A percentile compares a stretch with the other conserved stretches of the same genome.
Conservation (phyloP, 2,888 invertebrate genomes). For the Cistogaster globosa region DNA sequence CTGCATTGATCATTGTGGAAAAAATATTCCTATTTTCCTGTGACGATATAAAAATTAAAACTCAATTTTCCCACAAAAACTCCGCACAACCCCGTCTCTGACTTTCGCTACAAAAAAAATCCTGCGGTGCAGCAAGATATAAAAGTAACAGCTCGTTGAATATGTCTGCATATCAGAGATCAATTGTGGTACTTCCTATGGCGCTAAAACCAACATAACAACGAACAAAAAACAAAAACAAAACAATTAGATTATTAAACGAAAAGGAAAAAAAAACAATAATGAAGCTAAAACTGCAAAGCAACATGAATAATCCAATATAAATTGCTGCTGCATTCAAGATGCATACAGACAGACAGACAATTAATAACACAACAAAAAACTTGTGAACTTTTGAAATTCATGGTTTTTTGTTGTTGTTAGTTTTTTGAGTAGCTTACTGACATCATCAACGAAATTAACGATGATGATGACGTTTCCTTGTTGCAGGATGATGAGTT, state of each 20-base stretch:
- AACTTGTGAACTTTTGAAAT: conserved; percentile 31
- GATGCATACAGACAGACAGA: conserved; percentile 18
- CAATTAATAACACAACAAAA: background rate
- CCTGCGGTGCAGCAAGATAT: conserved; percentile 11
- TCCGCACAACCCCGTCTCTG: background rate
- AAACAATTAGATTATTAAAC: conserved; percentile 63
- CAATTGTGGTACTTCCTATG: conserved; percentile 72
- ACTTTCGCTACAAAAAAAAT: background rate
- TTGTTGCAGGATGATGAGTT: conserved; percentile 52
- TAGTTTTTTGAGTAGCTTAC: conserved; percentile 31
- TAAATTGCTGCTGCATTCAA: conserved; percentile 42
- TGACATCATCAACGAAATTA: conserved; percentile 62
- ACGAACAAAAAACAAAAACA: conserved; percentile 58
- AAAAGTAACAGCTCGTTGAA: conserved; percentile 45
- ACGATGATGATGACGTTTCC: conserved; percentile 68
- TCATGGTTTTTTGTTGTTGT: conserved; percentile 34
- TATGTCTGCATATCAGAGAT: conserved; percentile 68
- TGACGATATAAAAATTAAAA: too few species aligned
- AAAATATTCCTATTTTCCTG: too few species aligned
- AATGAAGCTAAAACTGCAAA: conserved; percentile 39
- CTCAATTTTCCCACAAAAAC: too few species aligned
- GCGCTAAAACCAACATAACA: conserved; percentile 66
- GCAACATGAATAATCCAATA: conserved; percentile 20
- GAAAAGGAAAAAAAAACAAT: conserved; percentile 72
- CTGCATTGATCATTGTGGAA: too few species aligned